phyloP scores from a whole-genome alignment of 2,113 vertebrate genomes.

The Neotoma lepida region DNA sequence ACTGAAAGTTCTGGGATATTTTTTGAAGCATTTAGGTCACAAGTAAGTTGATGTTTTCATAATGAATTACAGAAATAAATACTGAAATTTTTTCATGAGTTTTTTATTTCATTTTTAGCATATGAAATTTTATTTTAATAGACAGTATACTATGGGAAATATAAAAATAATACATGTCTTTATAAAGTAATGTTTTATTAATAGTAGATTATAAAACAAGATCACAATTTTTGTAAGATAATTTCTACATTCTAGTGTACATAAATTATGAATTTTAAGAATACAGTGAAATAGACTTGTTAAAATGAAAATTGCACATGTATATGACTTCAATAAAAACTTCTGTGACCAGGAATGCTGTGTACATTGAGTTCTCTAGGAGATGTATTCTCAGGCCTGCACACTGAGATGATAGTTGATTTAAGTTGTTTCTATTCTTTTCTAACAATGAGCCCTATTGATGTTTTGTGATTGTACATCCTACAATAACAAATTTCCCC shows the following conservation, averaged over 20 bases:
- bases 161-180: neutral
- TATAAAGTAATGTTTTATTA: conserved; percentile 22
- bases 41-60: conserved; percentile 90
- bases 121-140: conserved; percentile 27
- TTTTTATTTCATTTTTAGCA: neutral
- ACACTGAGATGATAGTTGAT: neutral
- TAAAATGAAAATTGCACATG: neutral
- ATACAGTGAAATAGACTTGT: neutral
- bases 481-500: neutral
- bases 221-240: neutral
- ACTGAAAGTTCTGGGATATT: conserved; percentile 97
- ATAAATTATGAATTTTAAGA: neutral
- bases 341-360: neutral
- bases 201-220: neutral
- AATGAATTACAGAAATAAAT: conserved; percentile 34
- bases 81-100: conserved; percentile 27
- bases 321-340: neutral
- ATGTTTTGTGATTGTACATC: neutral
- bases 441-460: neutral
- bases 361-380: neutral
- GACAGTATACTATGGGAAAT: neutral
- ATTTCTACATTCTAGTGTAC: neutral
- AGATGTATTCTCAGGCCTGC: neutral
- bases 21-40: conserved; percentile 97
- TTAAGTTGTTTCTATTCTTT: conserved; percentile 30